Percentiles rank a stretch among this genome's conserved stretches.
Conservation (phyloP, 1,140 invertebrate species). For the Uloborus diversus region DNA sequence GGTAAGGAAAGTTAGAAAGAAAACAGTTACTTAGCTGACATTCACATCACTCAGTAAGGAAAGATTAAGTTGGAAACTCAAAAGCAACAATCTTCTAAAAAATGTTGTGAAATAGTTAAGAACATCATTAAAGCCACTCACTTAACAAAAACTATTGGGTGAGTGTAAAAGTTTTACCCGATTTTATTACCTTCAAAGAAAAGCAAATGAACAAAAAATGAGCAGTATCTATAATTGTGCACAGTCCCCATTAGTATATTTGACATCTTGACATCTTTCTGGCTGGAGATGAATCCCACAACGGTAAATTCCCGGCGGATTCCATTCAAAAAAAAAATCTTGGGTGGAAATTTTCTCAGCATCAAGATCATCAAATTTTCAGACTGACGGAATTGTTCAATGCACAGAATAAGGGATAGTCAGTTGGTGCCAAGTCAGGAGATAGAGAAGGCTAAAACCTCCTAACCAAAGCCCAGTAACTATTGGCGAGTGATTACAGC, state of each 20-base stretch:
- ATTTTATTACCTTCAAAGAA: background rate
- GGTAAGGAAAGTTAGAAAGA: no score
- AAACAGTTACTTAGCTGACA: no score
- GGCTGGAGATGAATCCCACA: no score
- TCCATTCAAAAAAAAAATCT: background rate
- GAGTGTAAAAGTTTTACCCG: background rate
- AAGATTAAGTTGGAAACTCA: no score
- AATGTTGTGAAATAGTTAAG: no score
- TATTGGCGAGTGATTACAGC: background rate
- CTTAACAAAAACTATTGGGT: no score
- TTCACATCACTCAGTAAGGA: no score
- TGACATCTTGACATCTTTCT: no score
- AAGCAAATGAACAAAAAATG: background rate
- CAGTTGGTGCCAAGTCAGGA: background rate
- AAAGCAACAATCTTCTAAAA: no score
- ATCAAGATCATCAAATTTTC: conserved; percentile 4
- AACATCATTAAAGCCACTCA: no score
- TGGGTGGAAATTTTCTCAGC: background rate
- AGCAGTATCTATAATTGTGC: background rate
- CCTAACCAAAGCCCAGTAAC: background rate
- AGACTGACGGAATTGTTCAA: background rate
- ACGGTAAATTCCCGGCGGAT: no score
- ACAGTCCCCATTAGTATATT: background rate
- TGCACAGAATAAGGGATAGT: background rate
- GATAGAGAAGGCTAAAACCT: background rate